These are phyloP conservation scores for Goniozus legneri DNA, from an alignment of 1,140 invertebrate species.

Conservation along the genomic window DNA sequence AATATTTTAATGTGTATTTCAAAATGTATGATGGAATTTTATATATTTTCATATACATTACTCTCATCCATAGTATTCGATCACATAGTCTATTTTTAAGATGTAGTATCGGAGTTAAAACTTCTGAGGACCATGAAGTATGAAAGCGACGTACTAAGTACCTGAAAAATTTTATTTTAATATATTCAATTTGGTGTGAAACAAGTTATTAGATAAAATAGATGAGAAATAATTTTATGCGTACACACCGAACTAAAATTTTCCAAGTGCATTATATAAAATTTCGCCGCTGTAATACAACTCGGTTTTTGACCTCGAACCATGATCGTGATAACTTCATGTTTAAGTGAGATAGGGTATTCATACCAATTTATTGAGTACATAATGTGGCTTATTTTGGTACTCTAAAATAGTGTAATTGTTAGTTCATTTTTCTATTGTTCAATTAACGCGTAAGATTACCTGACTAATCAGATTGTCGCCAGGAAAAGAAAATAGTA, in stretches of 20 bases:
- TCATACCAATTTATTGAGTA: slow-evolving; percentile 29
- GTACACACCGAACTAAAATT: slow-evolving; percentile 28
- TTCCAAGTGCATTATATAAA: slow-evolving; percentile 30
- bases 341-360: slow-evolving; percentile 13
- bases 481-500: slow-evolving; percentile 36
- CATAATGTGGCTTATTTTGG: slow-evolving; percentile 13
- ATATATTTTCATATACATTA: too few species aligned
- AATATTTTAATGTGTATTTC: too few species aligned
- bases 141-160: slow-evolving; percentile 29
- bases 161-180: slow-evolving; percentile 21
- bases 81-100: neutral
- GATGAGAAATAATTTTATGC: neutral
- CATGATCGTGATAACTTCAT: slow-evolving; percentile 25
- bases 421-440: too few species aligned
- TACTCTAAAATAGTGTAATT: slow-evolving; percentile 26
- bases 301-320: slow-evolving; percentile 28
- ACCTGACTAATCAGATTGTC: slow-evolving; percentile 30
- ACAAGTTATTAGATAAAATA: neutral
- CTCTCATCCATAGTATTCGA: too few species aligned
- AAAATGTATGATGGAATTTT: too few species aligned
- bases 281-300: slow-evolving; percentile 31
- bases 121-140: slow-evolving; percentile 33
- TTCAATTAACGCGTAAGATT: neutral
- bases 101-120: slow-evolving; percentile 15
- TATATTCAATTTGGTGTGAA: slow-evolving; percentile 3